Evolutionary conservation across 2,113 vertebrate species (phyloP), one percentile per base, ranked within the genome.

Genomic region (Sander lucioperca): DNA sequence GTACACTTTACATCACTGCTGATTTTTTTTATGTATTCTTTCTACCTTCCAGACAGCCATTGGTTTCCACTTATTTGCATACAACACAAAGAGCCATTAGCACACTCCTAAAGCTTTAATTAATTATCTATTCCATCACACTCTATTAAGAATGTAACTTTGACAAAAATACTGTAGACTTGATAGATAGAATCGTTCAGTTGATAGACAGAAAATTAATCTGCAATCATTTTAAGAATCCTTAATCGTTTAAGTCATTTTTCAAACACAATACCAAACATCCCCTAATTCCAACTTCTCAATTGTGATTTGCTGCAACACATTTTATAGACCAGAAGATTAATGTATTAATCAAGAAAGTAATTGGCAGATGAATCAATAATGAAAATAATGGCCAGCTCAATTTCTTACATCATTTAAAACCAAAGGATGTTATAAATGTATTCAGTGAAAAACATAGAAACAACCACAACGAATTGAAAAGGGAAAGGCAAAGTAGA

Each of bases 121-220:
- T 72, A 47, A 30, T 79, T 71, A 65, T 27, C 16, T 80, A 62
- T 65, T 65, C 51, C 59, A 70, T 77, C 62, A 84, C 58, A 66
- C 23, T 67, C 36, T n/a, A 67, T n/a, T 57, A 48, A 21, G 13
- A 54, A 76, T 77, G 6, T 56, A 53, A n/a, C 51, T 54, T 71
- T 36, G 6, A 50, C 14, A 33, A 53, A 69, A 61, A 2, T 54
- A 61, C 68, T 47, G 33, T 54, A 23, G 36, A 33, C 33, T 30
- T 75, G 48, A 69, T 39, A 39, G 39, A 39, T 39, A 10, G 39
- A 39, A 10, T 39, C 8, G 9, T 39, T 39, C 9, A 65, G 9
- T 47, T 1, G 3, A 39, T 4, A 27, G 11, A 18, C 21, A 5
- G 25, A n/a, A 43, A 48, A 48, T 27, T 0, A 13, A 45, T 47